These are phyloP conservation scores for Hypotaenidia okinawae DNA, from an alignment of 2,797 vertebrate genomes.

Conservation along the genomic window DNA sequence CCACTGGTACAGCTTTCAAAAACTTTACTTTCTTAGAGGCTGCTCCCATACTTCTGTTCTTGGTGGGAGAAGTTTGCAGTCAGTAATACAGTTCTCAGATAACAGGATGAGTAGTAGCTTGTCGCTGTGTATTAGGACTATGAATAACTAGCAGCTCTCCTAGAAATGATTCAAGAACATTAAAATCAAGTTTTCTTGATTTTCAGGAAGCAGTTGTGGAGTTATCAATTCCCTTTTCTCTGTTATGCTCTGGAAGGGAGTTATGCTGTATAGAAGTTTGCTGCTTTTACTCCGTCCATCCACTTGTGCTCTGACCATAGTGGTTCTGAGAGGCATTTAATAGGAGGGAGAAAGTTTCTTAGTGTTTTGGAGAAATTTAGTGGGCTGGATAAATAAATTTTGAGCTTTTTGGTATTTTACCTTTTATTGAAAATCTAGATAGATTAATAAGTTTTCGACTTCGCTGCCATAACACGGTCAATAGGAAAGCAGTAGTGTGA, in stretches of 20 bases:
- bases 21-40: background rate
- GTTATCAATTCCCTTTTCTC: background rate
- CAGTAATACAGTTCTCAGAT: background rate
- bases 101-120: background rate
- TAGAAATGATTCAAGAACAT: background rate
- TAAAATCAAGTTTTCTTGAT: background rate
- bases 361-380: background rate
- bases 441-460: background rate
- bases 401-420: background rate
- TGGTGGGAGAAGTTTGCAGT: background rate
- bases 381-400: background rate
- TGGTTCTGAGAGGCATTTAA: background rate
- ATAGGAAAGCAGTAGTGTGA: background rate
- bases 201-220: background rate
- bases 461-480: background rate
- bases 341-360: background rate
- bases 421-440: background rate
- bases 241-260: background rate
- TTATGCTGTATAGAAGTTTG: rapidly evolving
- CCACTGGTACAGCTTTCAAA: background rate
- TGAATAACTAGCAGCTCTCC: background rate
- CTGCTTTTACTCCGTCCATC: background rate
- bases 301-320: rapidly evolving
- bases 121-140: background rate
- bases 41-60: rapidly evolving